A percentile compares a stretch with the other conserved stretches of the same genome.
phyloP scores from a whole-genome alignment of 2,888 invertebrate genomes.

The Idaea dimidiata region DNA sequence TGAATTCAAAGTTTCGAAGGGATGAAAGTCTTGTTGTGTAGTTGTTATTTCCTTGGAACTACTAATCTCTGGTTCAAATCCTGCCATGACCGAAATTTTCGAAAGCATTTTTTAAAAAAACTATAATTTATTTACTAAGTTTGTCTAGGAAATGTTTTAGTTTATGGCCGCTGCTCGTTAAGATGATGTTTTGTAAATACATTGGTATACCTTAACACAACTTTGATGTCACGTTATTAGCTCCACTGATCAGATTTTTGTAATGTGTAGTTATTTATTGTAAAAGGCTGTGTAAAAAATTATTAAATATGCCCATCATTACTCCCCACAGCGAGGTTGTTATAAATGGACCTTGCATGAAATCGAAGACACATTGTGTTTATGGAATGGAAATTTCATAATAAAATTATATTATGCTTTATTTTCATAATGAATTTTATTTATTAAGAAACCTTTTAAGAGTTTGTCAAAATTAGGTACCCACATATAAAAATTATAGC shows the following conservation, averaged over 20 bases:
- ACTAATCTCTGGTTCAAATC: no score
- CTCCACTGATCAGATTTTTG: constrained; percentile 74
- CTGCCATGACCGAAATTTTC: no score
- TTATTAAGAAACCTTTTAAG: constrained; percentile 51
- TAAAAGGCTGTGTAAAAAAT: constrained; percentile 78
- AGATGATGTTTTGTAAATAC: constrained; percentile 72
- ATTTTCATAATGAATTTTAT: constrained; percentile 70
- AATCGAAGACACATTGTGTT: constrained; percentile 70
- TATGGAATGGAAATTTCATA: constrained; percentile 79
- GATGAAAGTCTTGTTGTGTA: constrained; percentile 4
- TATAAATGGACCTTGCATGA: constrained; percentile 68
- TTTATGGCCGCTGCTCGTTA: constrained; percentile 57
- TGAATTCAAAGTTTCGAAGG: constrained; percentile 9
- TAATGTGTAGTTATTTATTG: constrained; percentile 78
- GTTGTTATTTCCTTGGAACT: no score
- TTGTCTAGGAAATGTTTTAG: constrained; percentile 24
- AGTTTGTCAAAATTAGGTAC: neutral
- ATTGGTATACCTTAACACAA: constrained; percentile 51
- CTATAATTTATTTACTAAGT: neutral
- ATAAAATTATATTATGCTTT: constrained; percentile 81
- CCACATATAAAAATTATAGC: neutral
- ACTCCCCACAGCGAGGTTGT: constrained; percentile 62
- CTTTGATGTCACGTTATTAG: constrained; percentile 66
- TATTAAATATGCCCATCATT: constrained; percentile 60
- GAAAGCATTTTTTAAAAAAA: no score